Evolutionary conservation across 2,888 invertebrate genomes (phyloP).

Genomic region (Drosophila peninsularis): DNA sequence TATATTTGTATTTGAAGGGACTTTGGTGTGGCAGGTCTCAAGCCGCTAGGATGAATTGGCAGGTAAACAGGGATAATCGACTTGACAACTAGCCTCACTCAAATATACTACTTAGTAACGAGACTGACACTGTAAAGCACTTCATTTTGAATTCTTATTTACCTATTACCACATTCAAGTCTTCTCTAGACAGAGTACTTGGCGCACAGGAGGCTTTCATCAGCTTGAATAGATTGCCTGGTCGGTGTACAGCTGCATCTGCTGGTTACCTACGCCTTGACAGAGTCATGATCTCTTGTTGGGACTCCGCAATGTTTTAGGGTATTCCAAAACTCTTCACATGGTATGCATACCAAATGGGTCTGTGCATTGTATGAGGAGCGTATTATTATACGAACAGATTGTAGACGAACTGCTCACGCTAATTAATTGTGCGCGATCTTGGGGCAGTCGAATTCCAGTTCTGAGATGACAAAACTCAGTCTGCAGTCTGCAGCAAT

Average conservation of each 20-base stretch:
- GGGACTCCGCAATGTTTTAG: neutral
- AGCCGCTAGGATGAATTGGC: neutral
- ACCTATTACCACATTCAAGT: no score
- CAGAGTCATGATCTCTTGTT: neutral
- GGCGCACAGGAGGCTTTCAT: no score
- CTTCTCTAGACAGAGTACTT: no score
- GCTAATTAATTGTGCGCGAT: slow-evolving; percentile 42
- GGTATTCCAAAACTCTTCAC: neutral
- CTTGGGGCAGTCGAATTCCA: slow-evolving; percentile 35
- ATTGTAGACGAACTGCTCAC: slow-evolving; percentile 1
- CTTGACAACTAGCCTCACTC: neutral
- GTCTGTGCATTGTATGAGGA: neutral
- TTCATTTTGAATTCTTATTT: neutral
- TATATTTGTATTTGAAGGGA: no score
- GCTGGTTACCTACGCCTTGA: neutral
- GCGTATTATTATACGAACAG: slow-evolving; percentile 1
- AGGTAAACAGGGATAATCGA: neutral
- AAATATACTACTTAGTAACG: neutral
- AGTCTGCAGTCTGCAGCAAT: slow-evolving; percentile 27
- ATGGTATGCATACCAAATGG: neutral
- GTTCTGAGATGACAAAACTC: slow-evolving; percentile 69
- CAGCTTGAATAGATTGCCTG: no score
- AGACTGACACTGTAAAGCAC: neutral
- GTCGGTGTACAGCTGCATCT: no score
- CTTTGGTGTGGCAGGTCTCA: neutral